A percentile compares a stretch with the other conserved stretches of the same genome.
These are phyloP conservation scores for Lagocephalus sceleratus DNA, from an alignment of 2,797 vertebrate genomes.

Conservation along the genomic window DNA sequence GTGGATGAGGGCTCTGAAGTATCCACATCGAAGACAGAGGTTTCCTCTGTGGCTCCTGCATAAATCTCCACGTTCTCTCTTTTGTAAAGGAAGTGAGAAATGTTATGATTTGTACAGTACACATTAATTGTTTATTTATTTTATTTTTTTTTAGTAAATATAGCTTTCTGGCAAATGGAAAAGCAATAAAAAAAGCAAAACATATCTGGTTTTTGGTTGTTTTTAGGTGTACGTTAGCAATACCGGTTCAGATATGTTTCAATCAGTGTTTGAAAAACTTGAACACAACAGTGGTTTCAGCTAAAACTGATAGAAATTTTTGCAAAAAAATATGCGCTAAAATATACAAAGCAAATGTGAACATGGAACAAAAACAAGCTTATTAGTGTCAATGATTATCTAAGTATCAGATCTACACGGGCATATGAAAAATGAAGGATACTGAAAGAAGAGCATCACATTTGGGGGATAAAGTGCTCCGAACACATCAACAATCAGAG, in stretches of 20 bases:
- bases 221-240: slow-evolving; percentile 14
- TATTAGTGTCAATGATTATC: neutral
- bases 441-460: neutral
- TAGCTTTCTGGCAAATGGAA: slow-evolving; percentile 63
- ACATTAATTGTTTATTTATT: slow-evolving; percentile 32
- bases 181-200: slow-evolving; percentile 31
- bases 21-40: slow-evolving; percentile 84
- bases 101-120: slow-evolving; percentile 54
- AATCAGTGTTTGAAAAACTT: too few relatives aligned
- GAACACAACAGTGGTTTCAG: too few relatives aligned
- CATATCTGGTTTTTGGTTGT: slow-evolving; percentile 3
- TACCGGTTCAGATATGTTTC: neutral
- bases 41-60: slow-evolving; percentile 85
- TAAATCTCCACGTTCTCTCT: slow-evolving; percentile 55
- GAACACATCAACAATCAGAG: too few relatives aligned
- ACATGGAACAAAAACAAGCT: too few relatives aligned
- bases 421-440: neutral
- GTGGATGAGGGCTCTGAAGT: slow-evolving; percentile 84
- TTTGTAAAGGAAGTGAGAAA: slow-evolving; percentile 11
- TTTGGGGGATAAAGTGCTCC: neutral
- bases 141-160: slow-evolving; percentile 24
- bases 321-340: too few relatives aligned
- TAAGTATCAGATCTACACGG: neutral
- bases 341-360: too few relatives aligned
- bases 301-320: too few relatives aligned